Base-by-base conservation (phyloP, 1,140 invertebrate species). In the Bathynomus jamesi region DNA sequence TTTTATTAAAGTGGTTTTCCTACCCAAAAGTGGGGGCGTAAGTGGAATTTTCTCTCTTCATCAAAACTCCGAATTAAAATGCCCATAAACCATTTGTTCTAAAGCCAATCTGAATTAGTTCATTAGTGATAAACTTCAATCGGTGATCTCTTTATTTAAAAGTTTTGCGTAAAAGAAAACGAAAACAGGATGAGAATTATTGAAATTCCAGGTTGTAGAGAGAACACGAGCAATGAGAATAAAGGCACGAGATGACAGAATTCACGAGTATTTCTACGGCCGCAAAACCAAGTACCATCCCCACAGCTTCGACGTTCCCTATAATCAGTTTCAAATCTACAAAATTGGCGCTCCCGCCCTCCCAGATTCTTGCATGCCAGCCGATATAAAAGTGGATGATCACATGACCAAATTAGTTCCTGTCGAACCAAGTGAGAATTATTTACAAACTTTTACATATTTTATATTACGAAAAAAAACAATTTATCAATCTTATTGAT, bases 191-290 rank as follows among this genome's bases (percentile, higher is more conserved):
- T n/a, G n/a, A 65, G 30, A 69, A 25, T 62, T 69, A 28, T 65
- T 62, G 28, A 8, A 21, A 71, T 79, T 80, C 60, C 78, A 91
- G 90, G 90, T 95, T 28, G 95, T 96, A 0, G 94, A 95, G 81
- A 85, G 94, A 70, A 91, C 86, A 70, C 84, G 88, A 70, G 82
- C 85, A 21, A 86, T 88, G 69, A 84, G 95, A 66, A 85, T 83
- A 2, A 93, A 96, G 81, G 82, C 86, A 0, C 83, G 93, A 67
- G 94, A 97, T 83, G 84, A 86, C 65, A 85, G 92, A 61, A 90
- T 98, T 21, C 83, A 92, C 61, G 91, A 98, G 83, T 99, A 99
- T 84, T 99, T 98, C 83, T 99, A 99, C 84, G 87, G 95, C n/a
- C 81, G 85, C 67, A 87, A 87, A 76, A 88, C 89, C 11, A 90